Evolutionary conservation across 2,113 vertebrate genomes (phyloP).

Genomic region (Alligator mississippiensis): DNA sequence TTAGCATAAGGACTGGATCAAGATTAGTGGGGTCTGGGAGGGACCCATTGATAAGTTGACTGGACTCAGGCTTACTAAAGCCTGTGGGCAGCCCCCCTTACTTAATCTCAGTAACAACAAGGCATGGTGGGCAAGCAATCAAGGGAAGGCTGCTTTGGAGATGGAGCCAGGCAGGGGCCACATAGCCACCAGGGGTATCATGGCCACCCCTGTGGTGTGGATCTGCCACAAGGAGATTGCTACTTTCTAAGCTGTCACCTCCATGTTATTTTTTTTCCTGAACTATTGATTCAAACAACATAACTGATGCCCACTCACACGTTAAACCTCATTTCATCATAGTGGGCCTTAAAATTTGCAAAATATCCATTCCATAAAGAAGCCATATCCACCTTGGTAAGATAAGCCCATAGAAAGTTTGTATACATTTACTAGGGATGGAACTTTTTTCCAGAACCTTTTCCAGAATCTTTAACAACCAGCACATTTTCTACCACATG

Average conservation of each 20-base stretch:
- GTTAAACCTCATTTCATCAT: neutral
- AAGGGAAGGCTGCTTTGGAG: too few species aligned
- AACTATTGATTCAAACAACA: neutral
- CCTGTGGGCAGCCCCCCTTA: too few species aligned
- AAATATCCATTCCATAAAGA: neutral
- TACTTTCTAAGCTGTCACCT: neutral
- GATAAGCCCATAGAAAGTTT: slow-evolving; percentile 17
- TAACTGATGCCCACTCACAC: neutral
- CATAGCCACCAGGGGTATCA: neutral
- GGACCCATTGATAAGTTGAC: too few species aligned
- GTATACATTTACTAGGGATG: neutral
- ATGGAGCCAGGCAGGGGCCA: too few species aligned
- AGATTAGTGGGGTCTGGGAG: too few species aligned
- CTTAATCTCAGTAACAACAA: too few species aligned
- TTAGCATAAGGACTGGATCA: too few species aligned
- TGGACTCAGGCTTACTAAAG: too few species aligned
- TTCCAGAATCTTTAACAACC: slow-evolving; percentile 54
- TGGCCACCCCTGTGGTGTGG: rapidly evolving
- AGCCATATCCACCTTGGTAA: neutral
- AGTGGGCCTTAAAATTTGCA: neutral
- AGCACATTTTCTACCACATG: neutral
- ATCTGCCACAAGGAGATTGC: neutral
- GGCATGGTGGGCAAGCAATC: too few species aligned
- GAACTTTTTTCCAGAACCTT: neutral
- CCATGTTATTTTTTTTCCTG: neutral